Percentiles rank a stretch among this genome's conserved stretches.
Evolutionary conservation across 2,888 invertebrate species (phyloP).

Genomic region (Plebejus melissa): DNA sequence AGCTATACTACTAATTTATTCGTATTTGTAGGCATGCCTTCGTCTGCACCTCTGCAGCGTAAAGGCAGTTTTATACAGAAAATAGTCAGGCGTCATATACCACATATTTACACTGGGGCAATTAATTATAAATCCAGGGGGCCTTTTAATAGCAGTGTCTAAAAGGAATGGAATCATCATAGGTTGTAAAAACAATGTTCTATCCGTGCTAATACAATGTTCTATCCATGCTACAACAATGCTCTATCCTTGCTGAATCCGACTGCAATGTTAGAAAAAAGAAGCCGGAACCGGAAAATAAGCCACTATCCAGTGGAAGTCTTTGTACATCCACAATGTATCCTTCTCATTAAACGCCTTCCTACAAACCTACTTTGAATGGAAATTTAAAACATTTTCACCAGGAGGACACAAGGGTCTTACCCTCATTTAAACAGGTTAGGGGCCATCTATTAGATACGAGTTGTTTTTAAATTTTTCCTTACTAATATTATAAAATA

Average conservation of each 20-base stretch:
- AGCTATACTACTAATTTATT: neutral
- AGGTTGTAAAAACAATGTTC: too few species aligned
- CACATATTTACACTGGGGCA: too few species aligned
- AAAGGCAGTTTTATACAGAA: too few species aligned
- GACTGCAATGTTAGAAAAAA: neutral
- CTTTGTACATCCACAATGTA: neutral
- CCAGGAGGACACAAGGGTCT: neutral
- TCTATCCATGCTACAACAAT: too few species aligned
- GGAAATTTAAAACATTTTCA: constrained; percentile 3
- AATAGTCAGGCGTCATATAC: too few species aligned
- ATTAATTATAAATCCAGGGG: too few species aligned
- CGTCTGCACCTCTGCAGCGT: neutral
- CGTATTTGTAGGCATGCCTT: neutral
- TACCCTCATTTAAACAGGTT: neutral
- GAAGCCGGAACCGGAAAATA: too few species aligned
- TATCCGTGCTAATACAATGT: neutral
- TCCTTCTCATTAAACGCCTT: neutral
- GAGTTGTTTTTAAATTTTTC: neutral
- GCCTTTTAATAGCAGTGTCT: too few species aligned
- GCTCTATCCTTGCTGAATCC: neutral
- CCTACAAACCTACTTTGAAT: neutral
- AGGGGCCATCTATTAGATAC: neutral
- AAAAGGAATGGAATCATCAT: too few species aligned
- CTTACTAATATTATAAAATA: too few species aligned
- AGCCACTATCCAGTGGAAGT: neutral